Percentiles rank a stretch among this genome's conserved stretches.
Evolutionary conservation across 2,888 invertebrate genomes (phyloP).

Genomic region (Aphidoletes aphidimyza): DNA sequence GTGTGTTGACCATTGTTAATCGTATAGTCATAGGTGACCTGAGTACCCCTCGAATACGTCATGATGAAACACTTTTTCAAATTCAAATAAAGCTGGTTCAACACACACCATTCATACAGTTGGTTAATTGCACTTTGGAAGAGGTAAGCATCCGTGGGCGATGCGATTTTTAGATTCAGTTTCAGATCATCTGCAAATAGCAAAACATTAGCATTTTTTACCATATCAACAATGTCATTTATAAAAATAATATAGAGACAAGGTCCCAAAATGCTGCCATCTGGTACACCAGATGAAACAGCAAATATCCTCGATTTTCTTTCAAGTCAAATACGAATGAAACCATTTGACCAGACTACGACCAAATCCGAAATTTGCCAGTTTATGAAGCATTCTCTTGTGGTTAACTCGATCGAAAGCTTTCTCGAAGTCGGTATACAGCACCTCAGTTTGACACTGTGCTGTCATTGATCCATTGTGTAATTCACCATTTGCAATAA

Average conservation of each 20-base stretch:
- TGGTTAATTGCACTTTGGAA: background rate
- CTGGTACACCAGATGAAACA: slow-evolving; percentile 8
- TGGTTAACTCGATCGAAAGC: background rate
- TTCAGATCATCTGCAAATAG: slow-evolving; percentile 43
- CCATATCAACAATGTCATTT: background rate
- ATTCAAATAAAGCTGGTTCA: background rate
- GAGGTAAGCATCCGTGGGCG: background rate
- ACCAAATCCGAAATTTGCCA: background rate
- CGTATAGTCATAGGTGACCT: background rate
- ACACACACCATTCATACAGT: background rate
- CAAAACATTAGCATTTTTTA: background rate
- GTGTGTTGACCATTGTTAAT: background rate
- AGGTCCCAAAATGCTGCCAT: slow-evolving; percentile 38
- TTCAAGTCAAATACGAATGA: background rate
- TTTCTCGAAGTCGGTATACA: slow-evolving; percentile 10
- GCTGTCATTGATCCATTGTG: background rate
- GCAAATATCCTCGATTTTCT: background rate
- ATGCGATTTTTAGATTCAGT: background rate
- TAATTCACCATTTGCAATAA: slow-evolving; percentile 6
- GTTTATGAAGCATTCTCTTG: background rate
- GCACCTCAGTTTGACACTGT: background rate
- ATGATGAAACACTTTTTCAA: slow-evolving; percentile 5
- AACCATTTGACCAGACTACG: background rate
- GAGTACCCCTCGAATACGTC: background rate
- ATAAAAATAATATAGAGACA: slow-evolving; percentile 9